Evolutionary conservation across 2,888 invertebrate species (phyloP), one percentile per base, ranked within the genome.

Genomic region (Parnassius mnemosyne): DNA sequence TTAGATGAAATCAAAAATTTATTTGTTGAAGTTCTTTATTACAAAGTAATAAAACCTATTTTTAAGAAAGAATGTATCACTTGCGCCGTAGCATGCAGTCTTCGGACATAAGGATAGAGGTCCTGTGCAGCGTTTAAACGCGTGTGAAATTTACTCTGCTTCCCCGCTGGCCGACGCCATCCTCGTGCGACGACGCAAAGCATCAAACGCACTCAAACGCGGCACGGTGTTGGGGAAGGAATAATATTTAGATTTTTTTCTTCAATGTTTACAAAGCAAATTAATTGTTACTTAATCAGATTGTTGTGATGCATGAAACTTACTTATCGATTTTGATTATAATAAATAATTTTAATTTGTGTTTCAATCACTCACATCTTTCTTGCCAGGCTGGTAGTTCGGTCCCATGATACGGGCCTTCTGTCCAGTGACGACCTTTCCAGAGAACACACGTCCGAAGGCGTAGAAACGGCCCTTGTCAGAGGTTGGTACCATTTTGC

Each of bases 401-500:
- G 99, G 99, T 72, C 99, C 99, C 98, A 99, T 99, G 89, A 99
- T 99, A 80, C 99, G 96, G 66, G 97, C 98, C 92, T 97, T 98
- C 93, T 95, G 95, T 63, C 97, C 98, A 62, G 97, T 97, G 71
- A 95, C 92, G 10, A 96, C 95, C 89, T 96, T 97, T 78, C 99
- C 99, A 73, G 99, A 97, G 94, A 99, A 99, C 43, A 99, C 99
- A 92, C 99, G 98, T 57, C 99, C 99, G 87, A 99, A 99, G 66
- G 99, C 99, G 91, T 99, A 99, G 95, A 99, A 99, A 84, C 99
- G 96, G 68, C 99, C 99, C 93, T 99, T 99, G 91, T 99, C 99
- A 12, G 98, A 96, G 13, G 99, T 99, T 72, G 99, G 99, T 85
- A 99, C 99, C 99, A 99, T 99, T 93, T 99, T 99, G 57, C 98